Conservation (phyloP, 2,797 vertebrate genomes). For the Lagothrix lagotricha region DNA sequence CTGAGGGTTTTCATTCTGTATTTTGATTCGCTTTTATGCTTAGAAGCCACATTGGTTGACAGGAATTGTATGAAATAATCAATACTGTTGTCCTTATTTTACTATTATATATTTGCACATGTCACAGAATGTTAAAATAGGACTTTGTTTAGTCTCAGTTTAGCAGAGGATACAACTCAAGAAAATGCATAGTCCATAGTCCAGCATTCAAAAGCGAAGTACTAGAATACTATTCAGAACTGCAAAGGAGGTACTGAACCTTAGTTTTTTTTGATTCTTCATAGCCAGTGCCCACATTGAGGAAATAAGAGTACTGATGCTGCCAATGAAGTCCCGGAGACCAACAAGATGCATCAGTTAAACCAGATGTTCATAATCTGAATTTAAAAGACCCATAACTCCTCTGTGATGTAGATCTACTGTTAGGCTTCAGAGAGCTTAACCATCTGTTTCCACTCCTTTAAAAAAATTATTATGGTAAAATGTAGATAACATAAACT, state of each 20-base stretch:
- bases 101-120: neutral
- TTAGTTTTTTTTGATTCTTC: neutral
- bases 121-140: neutral
- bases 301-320: neutral
- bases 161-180: neutral
- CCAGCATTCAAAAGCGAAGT: neutral
- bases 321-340: neutral
- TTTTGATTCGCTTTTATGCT: neutral
- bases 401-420: neutral
- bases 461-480: neutral
- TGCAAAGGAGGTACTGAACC: neutral
- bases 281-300: neutral
- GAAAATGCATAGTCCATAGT: neutral
- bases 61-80: neutral
- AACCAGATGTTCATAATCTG: neutral
- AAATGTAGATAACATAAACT: neutral
- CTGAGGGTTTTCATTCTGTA: neutral
- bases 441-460: neutral
- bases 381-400: neutral
- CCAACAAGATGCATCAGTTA: neutral
- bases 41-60: neutral
- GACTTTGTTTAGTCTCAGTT: neutral
- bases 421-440: neutral
- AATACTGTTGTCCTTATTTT: neutral
- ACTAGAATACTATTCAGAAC: neutral